These are phyloP conservation scores for Diacarnus erythraeanus DNA, from an alignment of 37 sponge, comb jelly and placozoan genomes.

Conservation along the genomic window DNA sequence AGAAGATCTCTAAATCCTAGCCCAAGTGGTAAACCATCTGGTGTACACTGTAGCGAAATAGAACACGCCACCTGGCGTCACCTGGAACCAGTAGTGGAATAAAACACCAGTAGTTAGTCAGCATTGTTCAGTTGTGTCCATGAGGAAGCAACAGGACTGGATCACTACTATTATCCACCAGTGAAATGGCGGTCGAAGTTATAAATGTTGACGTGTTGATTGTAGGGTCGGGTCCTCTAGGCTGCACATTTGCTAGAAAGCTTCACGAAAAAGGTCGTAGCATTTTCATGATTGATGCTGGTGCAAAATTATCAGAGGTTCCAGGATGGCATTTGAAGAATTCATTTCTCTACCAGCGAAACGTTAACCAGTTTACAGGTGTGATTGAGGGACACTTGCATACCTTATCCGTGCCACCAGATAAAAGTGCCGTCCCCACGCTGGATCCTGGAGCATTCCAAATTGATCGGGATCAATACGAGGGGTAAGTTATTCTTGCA, in stretches of 20 bases:
- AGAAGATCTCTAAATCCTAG: too few species aligned
- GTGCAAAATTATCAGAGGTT: constrained; percentile 35
- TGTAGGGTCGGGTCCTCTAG: constrained; percentile 51
- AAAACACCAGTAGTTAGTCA: too few species aligned
- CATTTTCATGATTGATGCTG: constrained; percentile 61
- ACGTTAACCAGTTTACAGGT: constrained; percentile 35
- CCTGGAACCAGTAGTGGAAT: too few species aligned
- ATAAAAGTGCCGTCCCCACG: constrained; percentile 28
- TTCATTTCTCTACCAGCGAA: constrained; percentile 38
- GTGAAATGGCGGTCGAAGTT: neutral
- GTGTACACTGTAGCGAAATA: too few species aligned
- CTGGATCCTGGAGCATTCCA: constrained; percentile 37
- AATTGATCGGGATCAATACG: constrained; percentile 10
- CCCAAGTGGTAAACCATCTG: too few species aligned
- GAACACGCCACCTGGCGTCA: too few species aligned
- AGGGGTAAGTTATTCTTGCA: too few species aligned
- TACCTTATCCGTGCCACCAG: constrained; percentile 38
- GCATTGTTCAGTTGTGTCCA: too few species aligned
- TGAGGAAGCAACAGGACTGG: too few species aligned
- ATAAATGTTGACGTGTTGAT: constrained; percentile 31
- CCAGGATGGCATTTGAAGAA: constrained; percentile 61
- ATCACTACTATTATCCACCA: too few species aligned
- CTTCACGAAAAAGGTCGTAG: constrained; percentile 22
- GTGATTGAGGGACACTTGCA: constrained; percentile 30
- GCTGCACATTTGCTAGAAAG: constrained; percentile 48